phyloP scores from a whole-genome alignment of 2,113 vertebrate genomes.

The Tachycineta bicolor region DNA sequence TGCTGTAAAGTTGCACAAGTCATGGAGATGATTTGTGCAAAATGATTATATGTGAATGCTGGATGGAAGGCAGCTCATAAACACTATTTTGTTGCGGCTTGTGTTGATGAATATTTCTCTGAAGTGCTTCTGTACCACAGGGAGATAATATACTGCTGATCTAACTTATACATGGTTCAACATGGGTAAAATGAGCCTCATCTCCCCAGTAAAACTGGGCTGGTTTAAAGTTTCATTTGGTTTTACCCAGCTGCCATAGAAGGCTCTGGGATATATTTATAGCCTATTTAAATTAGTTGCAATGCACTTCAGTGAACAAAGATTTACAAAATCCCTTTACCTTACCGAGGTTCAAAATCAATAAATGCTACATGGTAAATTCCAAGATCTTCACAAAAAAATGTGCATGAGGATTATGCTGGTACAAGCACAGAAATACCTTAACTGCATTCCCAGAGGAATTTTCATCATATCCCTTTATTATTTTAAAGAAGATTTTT shows the following conservation, averaged over 20 bases:
- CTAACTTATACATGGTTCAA: background rate
- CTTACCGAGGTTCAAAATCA: background rate
- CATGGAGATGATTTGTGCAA: background rate
- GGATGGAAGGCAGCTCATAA: background rate
- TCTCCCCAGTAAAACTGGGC: background rate
- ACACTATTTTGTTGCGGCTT: background rate
- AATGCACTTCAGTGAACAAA: background rate
- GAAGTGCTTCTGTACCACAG: background rate
- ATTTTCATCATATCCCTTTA: background rate
- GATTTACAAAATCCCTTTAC: background rate
- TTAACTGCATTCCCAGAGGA: background rate
- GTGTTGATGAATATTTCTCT: background rate
- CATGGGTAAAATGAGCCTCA: background rate
- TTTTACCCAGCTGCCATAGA: background rate
- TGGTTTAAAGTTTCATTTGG: background rate
- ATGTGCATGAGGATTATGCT: background rate
- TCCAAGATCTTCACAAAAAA: background rate
- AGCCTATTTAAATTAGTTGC: background rate
- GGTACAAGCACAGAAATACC: background rate
- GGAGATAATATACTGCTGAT: background rate
- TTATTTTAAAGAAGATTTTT: background rate
- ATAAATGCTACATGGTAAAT: background rate
- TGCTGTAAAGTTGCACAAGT: background rate
- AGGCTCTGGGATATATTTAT: background rate
- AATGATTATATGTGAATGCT: background rate